phyloP scores from a whole-genome alignment of 2,113 vertebrate genomes.

The Chroicocephalus ridibundus region DNA sequence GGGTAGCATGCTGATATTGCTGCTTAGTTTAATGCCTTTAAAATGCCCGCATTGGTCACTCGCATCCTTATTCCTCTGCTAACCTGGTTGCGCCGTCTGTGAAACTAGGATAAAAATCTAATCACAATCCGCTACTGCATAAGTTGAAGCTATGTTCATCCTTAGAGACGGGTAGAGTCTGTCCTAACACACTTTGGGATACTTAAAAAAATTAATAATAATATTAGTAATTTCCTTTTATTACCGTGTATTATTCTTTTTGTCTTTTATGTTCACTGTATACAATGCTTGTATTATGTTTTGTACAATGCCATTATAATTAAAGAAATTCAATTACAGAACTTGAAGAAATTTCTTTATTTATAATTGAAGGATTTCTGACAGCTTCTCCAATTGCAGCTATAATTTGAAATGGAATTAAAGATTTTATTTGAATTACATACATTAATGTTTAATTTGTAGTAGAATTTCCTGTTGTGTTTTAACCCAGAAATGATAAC shows the following conservation, averaged over 20 bases:
- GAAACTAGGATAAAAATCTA: background rate
- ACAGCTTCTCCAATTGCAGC: background rate
- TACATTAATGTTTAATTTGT: background rate
- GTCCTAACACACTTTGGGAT: background rate
- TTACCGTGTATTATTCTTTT: background rate
- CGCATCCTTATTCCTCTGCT: background rate
- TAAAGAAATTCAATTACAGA: conserved; percentile 14
- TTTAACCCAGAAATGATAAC: background rate
- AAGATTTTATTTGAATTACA: background rate
- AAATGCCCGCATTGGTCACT: background rate
- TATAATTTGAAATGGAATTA: background rate
- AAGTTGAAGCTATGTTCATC: background rate
- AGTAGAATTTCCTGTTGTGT: background rate
- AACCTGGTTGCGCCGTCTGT: background rate
- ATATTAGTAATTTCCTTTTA: background rate
- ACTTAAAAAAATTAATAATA: background rate
- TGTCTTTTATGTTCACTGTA: background rate
- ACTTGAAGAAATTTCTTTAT: background rate
- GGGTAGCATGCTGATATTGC: background rate
- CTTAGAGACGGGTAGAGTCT: background rate
- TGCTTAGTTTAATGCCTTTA: background rate
- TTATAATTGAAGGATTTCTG: conserved; percentile 20
- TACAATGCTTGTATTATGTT: background rate
- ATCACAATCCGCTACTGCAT: background rate
- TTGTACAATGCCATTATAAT: background rate